phyloP scores from a whole-genome alignment of 2,113 vertebrate species.

The Alouatta palliata region DNA sequence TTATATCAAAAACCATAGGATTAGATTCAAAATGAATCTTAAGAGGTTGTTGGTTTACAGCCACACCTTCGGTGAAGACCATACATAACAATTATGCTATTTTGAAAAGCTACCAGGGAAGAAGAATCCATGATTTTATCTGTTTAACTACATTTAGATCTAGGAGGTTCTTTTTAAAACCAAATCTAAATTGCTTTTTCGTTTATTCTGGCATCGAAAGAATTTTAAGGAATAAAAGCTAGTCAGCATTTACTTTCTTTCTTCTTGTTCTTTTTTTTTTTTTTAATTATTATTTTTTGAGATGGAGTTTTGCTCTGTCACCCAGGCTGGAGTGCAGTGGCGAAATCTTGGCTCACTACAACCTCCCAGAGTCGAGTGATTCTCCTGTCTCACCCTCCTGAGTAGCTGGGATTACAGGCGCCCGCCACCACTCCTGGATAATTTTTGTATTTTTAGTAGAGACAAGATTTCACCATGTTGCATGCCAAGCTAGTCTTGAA shows the following conservation, averaged over 20 bases:
- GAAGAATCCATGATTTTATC: background rate
- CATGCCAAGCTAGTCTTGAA: no score
- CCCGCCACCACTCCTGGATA: no score
- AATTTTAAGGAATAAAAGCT: constrained; percentile 18
- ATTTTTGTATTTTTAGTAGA: no score
- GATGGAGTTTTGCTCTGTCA: no score
- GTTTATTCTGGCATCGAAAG: background rate
- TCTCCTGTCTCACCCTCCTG: no score
- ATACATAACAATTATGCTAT: background rate
- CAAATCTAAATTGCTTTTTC: constrained; percentile 13
- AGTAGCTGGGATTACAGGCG: no score
- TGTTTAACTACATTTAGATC: background rate
- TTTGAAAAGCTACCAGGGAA: background rate
- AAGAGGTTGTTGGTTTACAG: background rate
- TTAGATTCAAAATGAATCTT: background rate
- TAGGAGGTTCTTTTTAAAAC: background rate
- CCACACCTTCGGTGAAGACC: background rate
- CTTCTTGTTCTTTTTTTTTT: background rate
- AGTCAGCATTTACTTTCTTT: background rate
- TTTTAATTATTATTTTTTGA: no score
- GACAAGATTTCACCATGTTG: no score
- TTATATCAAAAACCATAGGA: background rate
- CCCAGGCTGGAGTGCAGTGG: no score
- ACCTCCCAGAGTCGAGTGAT: no score
- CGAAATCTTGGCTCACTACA: no score